Conservation (phyloP, 2,797 vertebrate genomes). For the Agapornis canus region DNA sequence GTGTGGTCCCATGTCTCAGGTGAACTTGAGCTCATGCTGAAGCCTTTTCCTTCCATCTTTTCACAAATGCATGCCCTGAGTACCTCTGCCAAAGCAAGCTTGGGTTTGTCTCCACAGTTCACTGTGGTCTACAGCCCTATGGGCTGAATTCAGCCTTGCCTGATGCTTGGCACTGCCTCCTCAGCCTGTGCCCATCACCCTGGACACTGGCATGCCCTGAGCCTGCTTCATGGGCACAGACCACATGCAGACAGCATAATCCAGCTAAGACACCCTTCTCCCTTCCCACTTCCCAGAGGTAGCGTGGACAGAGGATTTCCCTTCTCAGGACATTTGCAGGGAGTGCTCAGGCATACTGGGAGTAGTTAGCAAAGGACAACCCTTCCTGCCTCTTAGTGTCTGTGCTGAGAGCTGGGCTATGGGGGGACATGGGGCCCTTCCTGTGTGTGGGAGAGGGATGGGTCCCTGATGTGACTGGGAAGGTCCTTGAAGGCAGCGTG, state of each 20-base stretch:
- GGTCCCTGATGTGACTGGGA: neutral
- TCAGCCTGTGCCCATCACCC: neutral
- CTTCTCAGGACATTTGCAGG: neutral
- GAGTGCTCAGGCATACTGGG: neutral
- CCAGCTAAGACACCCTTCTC: neutral
- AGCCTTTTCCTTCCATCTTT: neutral
- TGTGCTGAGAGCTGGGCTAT: neutral
- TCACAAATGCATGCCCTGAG: neutral
- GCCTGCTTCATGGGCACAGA: neutral
- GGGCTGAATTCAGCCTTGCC: neutral
- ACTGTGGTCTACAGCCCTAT: neutral
- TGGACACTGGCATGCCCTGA: neutral
- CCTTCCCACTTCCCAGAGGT: neutral
- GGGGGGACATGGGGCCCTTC: neutral
- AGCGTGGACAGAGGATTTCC: neutral
- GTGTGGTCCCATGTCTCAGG: accelerated
- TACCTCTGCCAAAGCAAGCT: neutral
- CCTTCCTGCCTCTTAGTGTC: neutral
- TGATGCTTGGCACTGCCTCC: neutral
- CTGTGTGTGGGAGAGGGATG: neutral
- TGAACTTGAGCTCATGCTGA: neutral
- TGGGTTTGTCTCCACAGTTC: neutral
- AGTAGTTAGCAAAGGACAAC: neutral
- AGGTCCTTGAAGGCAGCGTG: neutral
- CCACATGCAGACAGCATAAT: neutral